Evolutionary conservation across 2,888 invertebrate genomes (phyloP), one percentile per base, ranked within the genome.

Genomic region (Anoplius nigerrimus): DNA sequence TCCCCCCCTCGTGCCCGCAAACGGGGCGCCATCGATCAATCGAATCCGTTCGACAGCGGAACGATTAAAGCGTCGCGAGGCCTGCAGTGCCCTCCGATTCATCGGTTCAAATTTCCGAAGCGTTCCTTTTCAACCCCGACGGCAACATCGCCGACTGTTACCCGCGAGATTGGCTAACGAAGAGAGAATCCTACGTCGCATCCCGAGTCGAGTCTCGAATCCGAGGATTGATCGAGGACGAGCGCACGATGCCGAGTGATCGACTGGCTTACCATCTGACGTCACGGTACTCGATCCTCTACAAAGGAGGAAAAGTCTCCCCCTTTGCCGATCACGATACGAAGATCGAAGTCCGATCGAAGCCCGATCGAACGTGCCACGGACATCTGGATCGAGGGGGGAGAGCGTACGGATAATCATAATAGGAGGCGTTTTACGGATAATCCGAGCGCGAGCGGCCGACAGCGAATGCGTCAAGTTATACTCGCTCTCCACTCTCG

Each of bases 391-490:
- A 78, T 79, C 79, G 76, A 71, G 69, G 77, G 21, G 51, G 46
- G 43, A 27, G 52, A 69, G 66, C 74, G 57, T 66, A 75, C 68
- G 71, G 76, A 74, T 76, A 74, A 79, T 79, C 78, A 76, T 78
- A 78, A 78, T 78, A 72, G 78, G 71, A 74, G 76, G 71, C 78
- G 79, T 74, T 78, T 78, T 78, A 76, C 78, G 74, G 78, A 79
- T 78, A 79, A 78, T 79, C 79, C 79, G 76, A 67, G 72, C 53
- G 68, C 71, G 46, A 69, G 71, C 55, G 20, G 11, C 13, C 48
- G 67, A 67, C 62, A 57, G 64, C 56, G 62, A 67, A 74, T 63
- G 43, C 56, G 34, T 56, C 56, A 18, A 13, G 22, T 52, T 22
- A 2, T n/a, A n/a, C n/a, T n/a, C 21, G 20, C 22, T 8, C 11